Conservation (phyloP, 1,140 invertebrate genomes). For the Caerostris darwini region DNA sequence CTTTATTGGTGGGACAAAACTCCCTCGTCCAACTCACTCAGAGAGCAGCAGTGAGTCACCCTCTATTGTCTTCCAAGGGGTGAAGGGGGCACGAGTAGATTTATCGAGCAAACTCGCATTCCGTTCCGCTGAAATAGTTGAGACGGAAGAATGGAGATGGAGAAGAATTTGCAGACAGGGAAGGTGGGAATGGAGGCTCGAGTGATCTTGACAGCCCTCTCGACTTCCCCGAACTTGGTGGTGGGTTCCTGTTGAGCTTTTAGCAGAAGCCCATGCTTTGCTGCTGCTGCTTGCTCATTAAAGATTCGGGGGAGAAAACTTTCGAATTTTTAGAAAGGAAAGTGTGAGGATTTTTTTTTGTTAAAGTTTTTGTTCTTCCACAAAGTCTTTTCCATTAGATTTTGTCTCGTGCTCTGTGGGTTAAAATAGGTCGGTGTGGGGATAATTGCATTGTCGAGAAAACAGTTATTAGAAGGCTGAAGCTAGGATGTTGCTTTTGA, state of each 20-base stretch:
- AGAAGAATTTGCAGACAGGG: constrained; percentile 41
- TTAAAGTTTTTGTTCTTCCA: neutral
- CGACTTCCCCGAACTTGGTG: neutral
- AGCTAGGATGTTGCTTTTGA: no score
- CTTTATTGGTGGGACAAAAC: constrained; percentile 69
- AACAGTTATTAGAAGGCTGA: no score
- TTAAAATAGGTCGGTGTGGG: neutral
- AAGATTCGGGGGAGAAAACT: neutral
- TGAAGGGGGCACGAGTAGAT: neutral
- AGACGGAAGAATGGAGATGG: constrained; percentile 67
- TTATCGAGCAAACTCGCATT: constrained; percentile 74
- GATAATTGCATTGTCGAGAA: no score
- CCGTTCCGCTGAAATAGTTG: constrained; percentile 66
- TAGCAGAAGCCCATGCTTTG: neutral
- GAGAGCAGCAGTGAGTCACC: neutral
- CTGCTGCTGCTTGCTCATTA: constrained; percentile 33
- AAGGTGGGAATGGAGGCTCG: neutral
- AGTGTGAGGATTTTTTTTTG: neutral
- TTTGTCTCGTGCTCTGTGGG: neutral
- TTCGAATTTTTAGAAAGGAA: constrained; percentile 13
- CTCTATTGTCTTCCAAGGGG: constrained; percentile 25
- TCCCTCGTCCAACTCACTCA: neutral
- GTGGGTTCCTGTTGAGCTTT: constrained; percentile 8
- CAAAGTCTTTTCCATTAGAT: neutral
- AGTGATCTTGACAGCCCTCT: constrained; percentile 51